phyloP scores from a whole-genome alignment of 1,140 invertebrate genomes.

The Drosophila seguyi region DNA sequence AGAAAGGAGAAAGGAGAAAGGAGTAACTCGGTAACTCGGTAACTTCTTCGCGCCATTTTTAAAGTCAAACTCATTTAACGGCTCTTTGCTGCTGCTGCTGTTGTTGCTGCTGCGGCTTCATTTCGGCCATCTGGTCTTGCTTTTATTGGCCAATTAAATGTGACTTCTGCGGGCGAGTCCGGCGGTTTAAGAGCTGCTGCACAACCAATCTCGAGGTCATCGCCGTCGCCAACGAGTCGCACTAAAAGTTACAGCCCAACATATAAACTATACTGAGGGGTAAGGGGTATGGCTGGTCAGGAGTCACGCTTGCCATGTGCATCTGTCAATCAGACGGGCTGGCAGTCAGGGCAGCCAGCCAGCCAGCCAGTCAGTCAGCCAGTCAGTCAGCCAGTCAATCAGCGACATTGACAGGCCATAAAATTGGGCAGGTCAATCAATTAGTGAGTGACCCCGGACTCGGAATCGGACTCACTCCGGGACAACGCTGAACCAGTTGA shows the following conservation, averaged over 20 bases:
- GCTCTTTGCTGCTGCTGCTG: background rate
- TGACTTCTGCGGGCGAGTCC: conserved; percentile 20
- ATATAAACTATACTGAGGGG: background rate
- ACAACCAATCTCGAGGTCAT: conserved; percentile 45
- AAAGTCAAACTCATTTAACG: conserved; percentile 35
- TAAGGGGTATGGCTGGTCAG: background rate
- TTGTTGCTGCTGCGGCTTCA: conserved; percentile 2
- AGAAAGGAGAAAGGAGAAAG: conserved; percentile 16
- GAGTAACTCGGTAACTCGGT: background rate
- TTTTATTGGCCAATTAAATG: conserved; percentile 54
- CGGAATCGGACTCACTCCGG: background rate
- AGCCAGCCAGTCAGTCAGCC: conserved; percentile 27
- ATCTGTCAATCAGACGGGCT: conserved; percentile 34
- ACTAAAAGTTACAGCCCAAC: conserved; percentile 44
- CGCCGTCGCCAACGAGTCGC: conserved; percentile 30
- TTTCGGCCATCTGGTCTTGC: conserved; percentile 21
- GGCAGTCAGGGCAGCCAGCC: conserved; percentile 23
- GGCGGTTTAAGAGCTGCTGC: conserved; percentile 39
- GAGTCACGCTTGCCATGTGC: conserved; percentile 25
- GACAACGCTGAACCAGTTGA: background rate
- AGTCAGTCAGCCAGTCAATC: conserved; percentile 41
- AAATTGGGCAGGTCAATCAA: conserved; percentile 64
- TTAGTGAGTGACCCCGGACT: conserved; percentile 43
- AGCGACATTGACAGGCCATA: conserved; percentile 54
- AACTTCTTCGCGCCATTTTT: conserved; percentile 13